Base-by-base conservation (phyloP, 2,797 vertebrate species). In the Meriones psammophilus region DNA sequence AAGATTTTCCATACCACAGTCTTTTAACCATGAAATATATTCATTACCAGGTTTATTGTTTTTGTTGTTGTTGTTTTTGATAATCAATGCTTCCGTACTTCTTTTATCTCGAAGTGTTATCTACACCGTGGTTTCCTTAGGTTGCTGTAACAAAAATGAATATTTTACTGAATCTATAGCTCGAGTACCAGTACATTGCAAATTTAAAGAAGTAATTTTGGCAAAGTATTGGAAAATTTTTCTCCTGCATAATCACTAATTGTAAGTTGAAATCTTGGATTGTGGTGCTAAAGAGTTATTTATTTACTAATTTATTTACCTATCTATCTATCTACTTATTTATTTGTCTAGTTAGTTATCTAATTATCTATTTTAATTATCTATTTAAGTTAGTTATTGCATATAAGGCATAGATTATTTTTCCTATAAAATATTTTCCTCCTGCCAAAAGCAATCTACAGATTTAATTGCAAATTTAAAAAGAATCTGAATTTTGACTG, bases 131-230 rank as follows among this genome's bases (percentile, higher is more conserved):
- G 39, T 13, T 50, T 17, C 46, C 10, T 42, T 8, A 0, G 15
- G 8, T 3, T 46, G 3, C 3, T 12, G 1, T 30, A n/a, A 26
- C 1, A 0, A 91, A 18, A 1, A 30, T 33, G 76, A 66, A 15
- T 10, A 33, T 66, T 66, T 46, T 71, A 36, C 2, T 33, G 18
- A 68, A 66, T 89, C n/a, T 56, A 39, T 66, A 89, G 5, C 6
- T 62, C 18, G 28, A 66, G 14, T 64, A 74, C 62, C 36, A 36
- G 5, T 66, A n/a, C 15, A n/a, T 46, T 79, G 62, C 5, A 87
- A 60, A 69, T 46, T 28, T 5, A 46, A 71, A 39, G 50, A 46
- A 36, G 66, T 71, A 60, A 60, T 20, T 64, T 13, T 33, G 20
- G 58, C 1, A 28, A 60, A 68, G 36, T 87, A 46, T 18, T 71